Evolutionary conservation across 2,888 invertebrate species (phyloP), one percentile per base, ranked within the genome.

Genomic region (Loripinus fragilis): DNA sequence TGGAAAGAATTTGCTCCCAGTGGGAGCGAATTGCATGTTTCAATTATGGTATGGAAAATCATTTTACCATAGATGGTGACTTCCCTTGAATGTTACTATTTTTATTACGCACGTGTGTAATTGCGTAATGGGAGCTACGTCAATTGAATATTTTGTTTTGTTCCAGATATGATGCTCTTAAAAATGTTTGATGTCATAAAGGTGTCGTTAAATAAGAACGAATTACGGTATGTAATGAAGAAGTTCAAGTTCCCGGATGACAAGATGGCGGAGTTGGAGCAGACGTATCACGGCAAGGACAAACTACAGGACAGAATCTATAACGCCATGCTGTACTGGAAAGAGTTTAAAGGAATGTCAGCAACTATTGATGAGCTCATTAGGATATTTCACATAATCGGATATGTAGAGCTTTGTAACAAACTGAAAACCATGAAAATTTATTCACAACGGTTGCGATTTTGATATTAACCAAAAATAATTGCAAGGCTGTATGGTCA

Each of bases 331-430:
- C 65, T 87, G 73, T 85, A 83, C 71, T 92, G 93, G 93, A 88
- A 88, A 76, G 87, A 91, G 28, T 75, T 85, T 73, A 87, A 87
- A 48, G 91, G 90, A 0, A 84, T 86, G 0, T 41, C 82, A 15
- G 92, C 93, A 41, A 90, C 88, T 20, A 80, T 88, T n/a, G 92
- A 92, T 64, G 91, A 91, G 72, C 84, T 93, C 2, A 89, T 93
- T 20, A 73, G 91, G n/a, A 83, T 92, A 20, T 88, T 92, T 33
- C 92, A 92, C 71, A 87, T 93, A 42, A 85, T 92, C 48, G 91
- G 91, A 38, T 89, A 91, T 79, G 89, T 90, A 30, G 74, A 86
- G 17, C 66, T 90, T 2, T 88, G 89, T 23, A 65, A 81, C 8
- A 87, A 88, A 68, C 80, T 91, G 23, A 81, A 78, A 33, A 83